A percentile compares a stretch with the other conserved stretches of the same genome.
These are phyloP conservation scores for Terebella lapidaria DNA, from an alignment of 2,888 invertebrate species.

Conservation along the genomic window DNA sequence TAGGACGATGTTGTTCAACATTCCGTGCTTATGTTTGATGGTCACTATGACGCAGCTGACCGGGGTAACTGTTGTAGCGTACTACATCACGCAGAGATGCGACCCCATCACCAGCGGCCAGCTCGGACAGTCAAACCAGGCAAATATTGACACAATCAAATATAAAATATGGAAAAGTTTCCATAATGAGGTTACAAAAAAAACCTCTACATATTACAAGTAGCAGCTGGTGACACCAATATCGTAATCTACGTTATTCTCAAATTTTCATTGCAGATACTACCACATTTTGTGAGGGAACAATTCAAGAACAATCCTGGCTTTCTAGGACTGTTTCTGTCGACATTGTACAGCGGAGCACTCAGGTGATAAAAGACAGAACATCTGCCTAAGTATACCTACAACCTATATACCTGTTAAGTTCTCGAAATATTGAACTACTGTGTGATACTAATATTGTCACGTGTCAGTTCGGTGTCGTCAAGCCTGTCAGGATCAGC, in stretches of 20 bases:
- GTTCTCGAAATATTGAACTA: too few species aligned
- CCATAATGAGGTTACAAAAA: too few species aligned
- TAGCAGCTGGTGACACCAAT: too few species aligned
- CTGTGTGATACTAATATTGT: too few species aligned
- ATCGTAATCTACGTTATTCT: too few species aligned
- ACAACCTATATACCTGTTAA: too few species aligned
- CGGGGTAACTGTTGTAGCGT: constrained; percentile 4
- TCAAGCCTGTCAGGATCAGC: constrained; percentile 3
- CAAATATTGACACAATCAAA: too few species aligned
- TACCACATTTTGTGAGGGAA: constrained; percentile 2
- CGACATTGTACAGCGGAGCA: constrained; percentile 10
- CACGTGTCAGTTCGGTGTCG: constrained; percentile 9
- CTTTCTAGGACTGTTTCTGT: constrained; percentile 5
- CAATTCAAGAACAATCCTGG: constrained; percentile 1
- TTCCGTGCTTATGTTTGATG: not conserved
- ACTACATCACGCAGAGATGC: not conserved
- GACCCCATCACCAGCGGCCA: constrained; percentile 9
- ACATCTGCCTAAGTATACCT: too few species aligned
- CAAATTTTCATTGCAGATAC: too few species aligned
- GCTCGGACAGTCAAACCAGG: too few species aligned
- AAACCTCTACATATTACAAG: too few species aligned
- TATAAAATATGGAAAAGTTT: too few species aligned
- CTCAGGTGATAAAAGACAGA: constrained; percentile 9
- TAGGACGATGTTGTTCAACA: constrained; percentile 4
- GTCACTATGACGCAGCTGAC: not conserved